phyloP scores from a whole-genome alignment of 2,113 vertebrate genomes.

The Falco punctatus region DNA sequence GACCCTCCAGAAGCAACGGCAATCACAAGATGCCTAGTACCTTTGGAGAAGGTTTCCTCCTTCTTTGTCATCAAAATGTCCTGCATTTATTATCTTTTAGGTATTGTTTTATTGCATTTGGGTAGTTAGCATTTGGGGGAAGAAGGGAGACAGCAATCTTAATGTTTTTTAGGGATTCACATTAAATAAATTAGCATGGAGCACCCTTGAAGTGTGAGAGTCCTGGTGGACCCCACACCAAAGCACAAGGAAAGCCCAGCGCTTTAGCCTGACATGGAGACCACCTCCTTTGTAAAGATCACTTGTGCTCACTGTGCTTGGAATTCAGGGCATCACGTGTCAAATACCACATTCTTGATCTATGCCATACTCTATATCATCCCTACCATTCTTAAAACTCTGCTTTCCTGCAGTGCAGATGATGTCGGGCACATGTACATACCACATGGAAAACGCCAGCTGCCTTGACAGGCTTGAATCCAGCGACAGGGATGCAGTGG shows the following conservation, averaged over 20 bases:
- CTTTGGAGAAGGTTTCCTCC: not conserved
- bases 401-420: not conserved
- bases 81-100: not conserved
- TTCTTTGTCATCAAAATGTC: not conserved
- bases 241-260: not conserved
- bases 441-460: constrained; percentile 84
- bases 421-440: not conserved
- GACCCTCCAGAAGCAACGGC: not conserved
- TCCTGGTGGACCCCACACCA: not conserved
- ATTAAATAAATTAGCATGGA: not conserved
- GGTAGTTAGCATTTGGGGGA: not conserved
- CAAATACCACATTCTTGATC: accelerated
- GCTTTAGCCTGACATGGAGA: not conserved
- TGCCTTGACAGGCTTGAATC: constrained; percentile 80
- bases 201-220: not conserved
- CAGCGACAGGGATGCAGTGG: constrained; percentile 82
- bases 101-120: not conserved
- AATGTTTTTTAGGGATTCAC: not conserved
- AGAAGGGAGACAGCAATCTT: not conserved
- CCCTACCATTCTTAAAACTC: not conserved
- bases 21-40: not conserved
- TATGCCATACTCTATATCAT: accelerated
- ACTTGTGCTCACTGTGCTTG: not conserved
- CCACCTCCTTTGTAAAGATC: not conserved
- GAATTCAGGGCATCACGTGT: not conserved